phyloP scores from a whole-genome alignment of 2,888 invertebrate genomes.

The Apamea crenata region DNA sequence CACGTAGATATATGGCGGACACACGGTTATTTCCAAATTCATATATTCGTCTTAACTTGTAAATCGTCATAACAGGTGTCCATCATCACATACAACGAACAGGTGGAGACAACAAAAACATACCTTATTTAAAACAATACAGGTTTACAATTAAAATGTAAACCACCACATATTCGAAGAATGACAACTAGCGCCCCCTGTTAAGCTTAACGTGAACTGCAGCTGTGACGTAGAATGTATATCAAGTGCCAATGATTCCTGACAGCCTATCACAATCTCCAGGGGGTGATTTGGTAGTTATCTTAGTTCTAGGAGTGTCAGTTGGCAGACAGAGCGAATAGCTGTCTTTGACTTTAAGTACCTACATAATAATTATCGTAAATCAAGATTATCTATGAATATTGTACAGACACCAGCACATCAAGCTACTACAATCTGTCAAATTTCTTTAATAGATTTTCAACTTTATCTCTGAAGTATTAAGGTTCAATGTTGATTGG shows the following conservation, averaged over 20 bases:
- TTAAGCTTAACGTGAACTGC: slow-evolving; percentile 43
- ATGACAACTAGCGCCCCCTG: slow-evolving; percentile 54
- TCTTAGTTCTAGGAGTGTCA: slow-evolving; percentile 41
- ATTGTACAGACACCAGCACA: too few relatives aligned
- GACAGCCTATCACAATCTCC: slow-evolving; percentile 12
- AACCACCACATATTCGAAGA: not conserved
- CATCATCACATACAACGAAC: not conserved
- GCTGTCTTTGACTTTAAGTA: too few relatives aligned
- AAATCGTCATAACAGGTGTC: not conserved
- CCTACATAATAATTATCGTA: too few relatives aligned
- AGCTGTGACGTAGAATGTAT: slow-evolving; percentile 37
- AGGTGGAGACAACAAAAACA: not conserved
- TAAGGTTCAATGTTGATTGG: too few relatives aligned
- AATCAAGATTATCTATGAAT: not conserved
- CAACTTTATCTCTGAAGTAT: too few relatives aligned
- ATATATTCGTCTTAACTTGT: not conserved
- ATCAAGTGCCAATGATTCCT: slow-evolving; percentile 9
- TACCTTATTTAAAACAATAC: slow-evolving; percentile 4
- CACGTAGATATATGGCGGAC: not conserved
- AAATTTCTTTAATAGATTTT: too few relatives aligned
- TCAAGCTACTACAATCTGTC: too few relatives aligned
- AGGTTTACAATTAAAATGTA: slow-evolving; percentile 39
- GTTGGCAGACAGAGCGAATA: not conserved
- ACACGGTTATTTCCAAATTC: not conserved
- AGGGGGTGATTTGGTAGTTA: slow-evolving; percentile 44